Conservation (phyloP, 2,113 vertebrate species). For the Ptilorrhoa leucosticta region DNA sequence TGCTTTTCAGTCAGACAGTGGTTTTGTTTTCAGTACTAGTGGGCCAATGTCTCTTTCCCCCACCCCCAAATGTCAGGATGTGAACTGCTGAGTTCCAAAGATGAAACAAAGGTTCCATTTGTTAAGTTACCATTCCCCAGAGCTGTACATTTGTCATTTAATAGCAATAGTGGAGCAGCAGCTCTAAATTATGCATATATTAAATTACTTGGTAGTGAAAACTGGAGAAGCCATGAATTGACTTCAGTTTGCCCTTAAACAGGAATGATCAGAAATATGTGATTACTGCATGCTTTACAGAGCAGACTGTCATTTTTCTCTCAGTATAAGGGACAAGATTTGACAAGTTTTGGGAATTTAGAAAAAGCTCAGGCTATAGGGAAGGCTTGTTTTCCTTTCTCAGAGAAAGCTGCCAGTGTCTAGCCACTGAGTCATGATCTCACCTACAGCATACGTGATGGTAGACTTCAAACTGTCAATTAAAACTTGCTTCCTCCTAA, state of each 20-base stretch:
- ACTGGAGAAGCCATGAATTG: neutral
- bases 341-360: neutral
- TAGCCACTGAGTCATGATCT: neutral
- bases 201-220: neutral
- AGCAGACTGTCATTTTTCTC: neutral
- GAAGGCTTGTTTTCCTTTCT: neutral
- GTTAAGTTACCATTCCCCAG: neutral
- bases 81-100: neutral
- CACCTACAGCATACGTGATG: neutral
- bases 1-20: neutral
- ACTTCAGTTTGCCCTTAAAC: neutral
- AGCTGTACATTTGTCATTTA: neutral
- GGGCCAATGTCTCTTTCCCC: neutral
- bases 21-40: neutral
- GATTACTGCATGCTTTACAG: neutral
- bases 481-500: neutral
- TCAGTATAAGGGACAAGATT: neutral
- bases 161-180: neutral
- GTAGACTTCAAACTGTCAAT: neutral
- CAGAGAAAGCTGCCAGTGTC: neutral
- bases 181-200: accelerated
- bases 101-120: neutral
- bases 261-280: neutral
- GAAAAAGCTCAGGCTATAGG: neutral
- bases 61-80: neutral